Base-by-base conservation (phyloP, 2,888 invertebrate genomes). In the Drosophila birchii region DNA sequence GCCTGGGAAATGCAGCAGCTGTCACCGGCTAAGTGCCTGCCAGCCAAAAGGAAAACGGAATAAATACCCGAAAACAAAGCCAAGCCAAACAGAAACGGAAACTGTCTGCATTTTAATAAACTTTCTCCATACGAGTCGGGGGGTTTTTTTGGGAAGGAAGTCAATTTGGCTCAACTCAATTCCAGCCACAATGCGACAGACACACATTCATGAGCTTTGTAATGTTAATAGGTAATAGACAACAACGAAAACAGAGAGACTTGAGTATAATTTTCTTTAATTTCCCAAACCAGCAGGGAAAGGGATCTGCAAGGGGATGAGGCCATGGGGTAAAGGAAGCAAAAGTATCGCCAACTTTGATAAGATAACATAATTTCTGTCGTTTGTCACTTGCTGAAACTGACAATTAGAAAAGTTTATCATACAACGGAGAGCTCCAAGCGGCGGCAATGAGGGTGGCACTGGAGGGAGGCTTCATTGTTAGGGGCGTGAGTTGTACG, bases 391-490 rank as follows among this genome's bases (percentile, higher is more conserved):
- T 89, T 89, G 85, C 78, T 84, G 81, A 80, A 89, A 87, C 89
- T 89, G 88, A 89, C 89, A 88, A 89, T 88, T 86, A 86, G 80
- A 88, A 87, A 88, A 88, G 88, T 88, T 88, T 89, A 89, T 89
- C 89, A 89, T 79, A 78, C 85, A 75, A 76, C 71, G 80, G 60
- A 75, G 76, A 77, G 32, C 71, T 71, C 56, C 39, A n/a, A 64
- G 41, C 44, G 68, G 55, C 47, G 68, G 55, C 47, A 64, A 63
- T 68, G 68, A 36, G 63, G 64, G 55, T 56, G 41, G 16, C 36
- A n/a, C 56, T 51, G 43, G 51, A 53, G 8, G 41, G 43, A 38
- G 39, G 55, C 18, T 32, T 36, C 56, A 16, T 69, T 72, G 53
- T 44, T 26, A 29, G 53, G 67, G 82, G 83, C 85, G 85, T 83